A percentile compares a stretch with the other conserved stretches of the same genome.
Conservation (phyloP, 2,113 vertebrate genomes). For the Gallinago jamesoni region DNA sequence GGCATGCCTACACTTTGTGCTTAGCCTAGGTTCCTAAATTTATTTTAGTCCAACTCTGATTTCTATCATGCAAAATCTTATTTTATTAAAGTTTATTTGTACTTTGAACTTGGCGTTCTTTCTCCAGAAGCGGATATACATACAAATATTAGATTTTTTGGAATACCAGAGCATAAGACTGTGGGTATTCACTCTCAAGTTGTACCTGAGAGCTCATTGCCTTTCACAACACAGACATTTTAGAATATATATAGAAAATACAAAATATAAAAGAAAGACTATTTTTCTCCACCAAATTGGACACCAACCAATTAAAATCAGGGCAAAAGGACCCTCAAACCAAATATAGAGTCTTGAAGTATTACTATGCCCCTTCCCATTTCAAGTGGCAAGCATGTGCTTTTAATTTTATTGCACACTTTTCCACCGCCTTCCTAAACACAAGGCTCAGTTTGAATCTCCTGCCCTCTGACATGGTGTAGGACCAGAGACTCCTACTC, state of each 20-base stretch:
- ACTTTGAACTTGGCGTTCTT: not conserved
- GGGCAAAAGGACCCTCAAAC: not conserved
- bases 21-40: not conserved
- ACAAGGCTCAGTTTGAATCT: not conserved
- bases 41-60: not conserved
- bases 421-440: not conserved
- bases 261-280: not conserved
- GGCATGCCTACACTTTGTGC: not conserved
- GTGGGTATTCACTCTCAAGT: not conserved
- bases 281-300: not conserved
- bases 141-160: not conserved
- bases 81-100: not conserved
- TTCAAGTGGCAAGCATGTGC: not conserved
- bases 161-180: not conserved
- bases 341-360: not conserved
- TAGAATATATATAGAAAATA: not conserved
- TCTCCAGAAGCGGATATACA: not conserved
- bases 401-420: not conserved
- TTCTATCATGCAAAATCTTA: not conserved
- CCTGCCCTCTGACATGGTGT: not conserved
- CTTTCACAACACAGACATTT: not conserved
- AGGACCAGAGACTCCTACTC: not conserved
- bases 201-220: not conserved
- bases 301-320: not conserved
- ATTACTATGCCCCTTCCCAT: not conserved